Conservation (phyloP, 2,888 invertebrate genomes). For the Philonicus albiceps region DNA sequence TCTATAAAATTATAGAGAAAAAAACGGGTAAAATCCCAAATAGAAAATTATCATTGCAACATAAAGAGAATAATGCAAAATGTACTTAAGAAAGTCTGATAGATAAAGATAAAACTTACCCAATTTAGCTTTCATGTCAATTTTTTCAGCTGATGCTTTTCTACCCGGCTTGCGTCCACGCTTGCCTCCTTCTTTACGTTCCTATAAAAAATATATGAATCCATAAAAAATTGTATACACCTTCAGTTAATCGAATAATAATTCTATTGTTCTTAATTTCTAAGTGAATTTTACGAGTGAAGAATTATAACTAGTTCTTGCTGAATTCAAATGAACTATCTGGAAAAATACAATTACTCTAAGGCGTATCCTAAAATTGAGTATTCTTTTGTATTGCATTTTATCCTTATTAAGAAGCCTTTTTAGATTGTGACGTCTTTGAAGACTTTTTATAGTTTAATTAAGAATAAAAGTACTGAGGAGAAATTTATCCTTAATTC, state of each 20-base stretch:
- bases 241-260: background rate
- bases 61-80: conserved; percentile 4
- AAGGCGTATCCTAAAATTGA: background rate
- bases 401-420: background rate
- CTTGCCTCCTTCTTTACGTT: conserved; percentile 82
- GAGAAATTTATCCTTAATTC: background rate
- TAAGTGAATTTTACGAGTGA: background rate
- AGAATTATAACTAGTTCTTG: background rate
- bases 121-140: conserved; percentile 93
- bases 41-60: background rate
- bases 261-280: background rate
- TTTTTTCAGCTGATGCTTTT: conserved; percentile 83
- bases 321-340: background rate
- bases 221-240: conserved; percentile 1
- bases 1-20: conserved; percentile 66
- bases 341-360: background rate
- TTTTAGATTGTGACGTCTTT: background rate
- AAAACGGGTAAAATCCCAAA: background rate
- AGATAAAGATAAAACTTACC: conserved; percentile 66
- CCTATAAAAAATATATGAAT: conserved; percentile 51
- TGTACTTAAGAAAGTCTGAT: background rate
- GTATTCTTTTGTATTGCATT: background rate
- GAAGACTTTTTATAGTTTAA: background rate
- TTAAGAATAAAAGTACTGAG: background rate
- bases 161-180: conserved; percentile 89